phyloP scores from a whole-genome alignment of 2,888 invertebrate species.

The Diloba caeruleocephala region DNA sequence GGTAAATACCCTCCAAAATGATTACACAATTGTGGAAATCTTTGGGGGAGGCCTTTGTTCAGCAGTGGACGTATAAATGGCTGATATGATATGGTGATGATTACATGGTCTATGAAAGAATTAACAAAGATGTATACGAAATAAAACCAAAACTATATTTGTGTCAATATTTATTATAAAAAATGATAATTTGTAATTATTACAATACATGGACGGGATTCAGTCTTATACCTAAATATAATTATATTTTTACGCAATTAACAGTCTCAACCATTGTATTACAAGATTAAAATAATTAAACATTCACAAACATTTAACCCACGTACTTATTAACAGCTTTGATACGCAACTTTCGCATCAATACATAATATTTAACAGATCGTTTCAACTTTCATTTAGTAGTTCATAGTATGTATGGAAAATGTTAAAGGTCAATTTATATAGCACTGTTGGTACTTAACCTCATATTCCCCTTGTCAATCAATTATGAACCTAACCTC shows the following conservation, averaged over 20 bases:
- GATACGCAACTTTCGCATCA: conserved; percentile 22
- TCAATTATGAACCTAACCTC: too few species aligned
- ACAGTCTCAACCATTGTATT: too few species aligned
- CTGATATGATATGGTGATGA: too few species aligned
- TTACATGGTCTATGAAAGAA: too few species aligned
- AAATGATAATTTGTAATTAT: conserved; percentile 19
- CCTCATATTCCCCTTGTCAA: neutral
- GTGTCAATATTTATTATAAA: conserved; percentile 41
- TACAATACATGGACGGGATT: conserved; percentile 50
- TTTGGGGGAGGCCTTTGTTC: too few species aligned
- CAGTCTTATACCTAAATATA: conserved; percentile 53
- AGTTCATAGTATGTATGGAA: neutral
- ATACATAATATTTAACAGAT: conserved; percentile 10
- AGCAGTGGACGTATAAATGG: too few species aligned
- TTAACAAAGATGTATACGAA: too few species aligned
- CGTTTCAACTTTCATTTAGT: conserved; percentile 10
- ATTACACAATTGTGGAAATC: too few species aligned
- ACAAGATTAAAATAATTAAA: too few species aligned
- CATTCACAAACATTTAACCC: conserved; percentile 8
- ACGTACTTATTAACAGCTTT: conserved; percentile 3
- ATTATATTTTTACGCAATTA: conserved; percentile 23
- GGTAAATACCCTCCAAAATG: too few species aligned
- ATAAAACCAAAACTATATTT: conserved; percentile 26
- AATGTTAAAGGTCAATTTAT: conserved; percentile 15
- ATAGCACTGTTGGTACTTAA: neutral